Base-by-base conservation (phyloP, 2,113 vertebrate genomes). In the Tachycineta bicolor region DNA sequence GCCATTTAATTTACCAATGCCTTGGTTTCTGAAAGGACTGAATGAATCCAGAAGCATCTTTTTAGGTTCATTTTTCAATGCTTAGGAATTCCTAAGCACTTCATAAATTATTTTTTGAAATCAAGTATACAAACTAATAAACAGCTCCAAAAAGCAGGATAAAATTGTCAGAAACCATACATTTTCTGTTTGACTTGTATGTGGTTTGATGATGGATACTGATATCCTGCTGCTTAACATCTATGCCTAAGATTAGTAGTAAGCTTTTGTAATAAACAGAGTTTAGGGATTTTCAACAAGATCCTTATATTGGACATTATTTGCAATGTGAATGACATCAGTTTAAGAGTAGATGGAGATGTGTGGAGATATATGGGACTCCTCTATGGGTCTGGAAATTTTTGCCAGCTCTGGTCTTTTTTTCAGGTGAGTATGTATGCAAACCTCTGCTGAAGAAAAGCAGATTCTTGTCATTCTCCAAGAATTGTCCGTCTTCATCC, bases 1-100 rank as follows among this genome's bases (percentile, higher is more conserved):
- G 50, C 3, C 1, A 0, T 21, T 52, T 62, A 70, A 53, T 62
- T 91, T 67, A 34, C 12, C 5, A 41, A 1, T 65, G 11, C 2
- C 10, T 56, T 41, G 15, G 16, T 33, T 89, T 82, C 50, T 83
- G 31, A 86, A 33, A 2, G 0, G 19, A 67, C 12, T 83, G 20
- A 62, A 47, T 46, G 5, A 84, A 55, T 17, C 18, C 15, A 60
- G 29, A 53, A 41, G 2, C 5, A 26, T n/a, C 3, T 41, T 76
- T 26, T 23, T 14, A 52, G 5, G 13, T 62, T 79, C 4, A 4
- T 55, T 69, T 85, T 56, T 55, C 21, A 52, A 14, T 44, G 18
- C 10, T 69, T 64, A 52, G 59, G 12, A 62, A 86, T 9, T 4
- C 39, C 55, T 56, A 46, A 69, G 15, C 7, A 13, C 28, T 80